Percentiles rank a stretch among this genome's conserved stretches.
Evolutionary conservation across 2,113 vertebrate species (phyloP).

Genomic region (Sturnus vulgaris): DNA sequence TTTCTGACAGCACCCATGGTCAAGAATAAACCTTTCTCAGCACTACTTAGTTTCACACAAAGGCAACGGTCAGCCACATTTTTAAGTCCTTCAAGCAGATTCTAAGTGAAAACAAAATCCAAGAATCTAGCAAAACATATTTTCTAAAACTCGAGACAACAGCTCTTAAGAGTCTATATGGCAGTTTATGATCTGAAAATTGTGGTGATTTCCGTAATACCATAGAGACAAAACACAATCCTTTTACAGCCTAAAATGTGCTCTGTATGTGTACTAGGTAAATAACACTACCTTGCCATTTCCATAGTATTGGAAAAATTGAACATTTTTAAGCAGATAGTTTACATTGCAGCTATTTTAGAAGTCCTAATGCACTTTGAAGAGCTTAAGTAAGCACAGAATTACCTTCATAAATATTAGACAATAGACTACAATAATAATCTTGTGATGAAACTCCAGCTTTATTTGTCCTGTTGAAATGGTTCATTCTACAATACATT

Average conservation of each 20-base stretch:
- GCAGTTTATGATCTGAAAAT: background rate
- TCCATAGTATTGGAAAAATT: background rate
- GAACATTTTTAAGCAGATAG: background rate
- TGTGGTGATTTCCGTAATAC: background rate
- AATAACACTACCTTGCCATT: background rate
- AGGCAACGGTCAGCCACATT: rapidly evolving
- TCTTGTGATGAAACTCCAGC: background rate
- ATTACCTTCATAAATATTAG: conserved; percentile 30
- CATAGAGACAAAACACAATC: background rate
- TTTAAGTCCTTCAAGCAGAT: background rate
- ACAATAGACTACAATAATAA: background rate
- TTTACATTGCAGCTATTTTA: background rate
- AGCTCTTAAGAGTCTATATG: background rate
- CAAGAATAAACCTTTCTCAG: background rate
- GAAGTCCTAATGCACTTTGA: conserved; percentile 2
- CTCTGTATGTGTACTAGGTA: background rate
- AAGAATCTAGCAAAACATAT: background rate
- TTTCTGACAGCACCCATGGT: background rate
- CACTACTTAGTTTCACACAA: background rate
- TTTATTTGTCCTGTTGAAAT: conserved; percentile 16
- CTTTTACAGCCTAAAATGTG: background rate
- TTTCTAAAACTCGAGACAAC: background rate
- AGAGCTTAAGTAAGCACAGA: background rate
- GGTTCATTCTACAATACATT: background rate
- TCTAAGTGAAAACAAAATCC: background rate